These are phyloP conservation scores for Hippoglossus stenolepis DNA, from an alignment of 2,113 vertebrate species.

Conservation along the genomic window DNA sequence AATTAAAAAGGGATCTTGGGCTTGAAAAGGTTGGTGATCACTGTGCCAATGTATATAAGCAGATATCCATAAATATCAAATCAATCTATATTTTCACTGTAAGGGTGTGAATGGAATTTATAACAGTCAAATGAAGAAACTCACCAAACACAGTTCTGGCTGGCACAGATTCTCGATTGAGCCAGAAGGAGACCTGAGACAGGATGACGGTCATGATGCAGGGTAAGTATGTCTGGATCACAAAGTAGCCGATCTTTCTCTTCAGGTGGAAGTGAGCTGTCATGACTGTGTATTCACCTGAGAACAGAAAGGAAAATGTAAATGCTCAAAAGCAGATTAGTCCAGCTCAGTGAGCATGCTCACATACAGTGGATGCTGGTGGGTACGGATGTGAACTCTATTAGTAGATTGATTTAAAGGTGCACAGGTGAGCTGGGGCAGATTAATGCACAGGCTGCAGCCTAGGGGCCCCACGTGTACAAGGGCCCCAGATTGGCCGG, in stretches of 20 bases:
- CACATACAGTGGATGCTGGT: not conserved
- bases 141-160: slow-evolving; percentile 97
- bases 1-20: too few relatives aligned
- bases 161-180: slow-evolving; percentile 95
- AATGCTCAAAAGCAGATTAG: not conserved
- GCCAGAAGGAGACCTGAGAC: slow-evolving; percentile 96
- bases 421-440: too few relatives aligned
- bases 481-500: too few relatives aligned
- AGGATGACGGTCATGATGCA: slow-evolving; percentile 98
- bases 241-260: slow-evolving; percentile 97
- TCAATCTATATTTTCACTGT: too few relatives aligned
- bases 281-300: slow-evolving; percentile 98
- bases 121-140: slow-evolving; percentile 46
- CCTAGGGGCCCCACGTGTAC: too few relatives aligned
- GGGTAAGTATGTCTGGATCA: slow-evolving; percentile 96
- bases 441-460: too few relatives aligned
- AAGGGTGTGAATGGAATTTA: not conserved
- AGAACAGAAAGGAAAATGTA: not conserved
- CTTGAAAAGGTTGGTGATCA: too few relatives aligned
- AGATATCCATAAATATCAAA: not conserved
- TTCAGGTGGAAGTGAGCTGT: slow-evolving; percentile 96
- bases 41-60: not conserved
- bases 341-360: not conserved
- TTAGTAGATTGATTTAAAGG: too few relatives aligned
- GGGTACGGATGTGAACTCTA: not conserved